Base-by-base conservation (phyloP, 2,113 vertebrate species). In the Triplophysa rosa region DNA sequence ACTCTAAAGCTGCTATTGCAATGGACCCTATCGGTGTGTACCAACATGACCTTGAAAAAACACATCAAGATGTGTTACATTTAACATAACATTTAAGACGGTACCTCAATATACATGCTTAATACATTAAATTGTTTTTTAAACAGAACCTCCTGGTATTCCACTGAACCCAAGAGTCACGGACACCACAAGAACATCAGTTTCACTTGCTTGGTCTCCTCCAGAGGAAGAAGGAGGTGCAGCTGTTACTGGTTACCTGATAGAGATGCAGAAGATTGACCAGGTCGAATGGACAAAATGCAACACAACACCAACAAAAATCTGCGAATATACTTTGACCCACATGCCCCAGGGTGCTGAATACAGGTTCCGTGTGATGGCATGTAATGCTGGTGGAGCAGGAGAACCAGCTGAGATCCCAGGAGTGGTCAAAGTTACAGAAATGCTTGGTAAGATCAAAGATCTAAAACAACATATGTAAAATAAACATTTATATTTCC, bases 251-350 rank as follows among this genome's bases (percentile, higher is more conserved):
- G 98, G 98, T 29, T 99, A 99, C 87, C 90, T 98, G 29, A 95
- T 99, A 76, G 97, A 99, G 91, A 99, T 99, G 98, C 98, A 99
- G 87, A 99, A 98, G 87, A 92, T 97, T 80, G 98, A 99, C 90
- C 98, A 99, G 87, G 90, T 94, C 87, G 98, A 99, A 93, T 99
- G 98, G 98, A 99, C 96, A 61, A 94, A 98, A 90, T 99, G 98
- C 88, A 99, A 99, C 83, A 99, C 98, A 56, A 99, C 97, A 0
- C 95, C 97, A 49, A 99, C 94, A 75, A 99, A 99, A 92, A 95
- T 98, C 89, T 95, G 95, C 85, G 98, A 99, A 89, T 99, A 99
- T 77, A 99, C 95, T 1, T 92, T 99, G 78, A 99, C 97, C 54
- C 98, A 99, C 77, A 95, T 99, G 86, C 98, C 98, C 71, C 98